Base-by-base conservation (phyloP, 2,888 invertebrate species). In the Nudaria mundana region DNA sequence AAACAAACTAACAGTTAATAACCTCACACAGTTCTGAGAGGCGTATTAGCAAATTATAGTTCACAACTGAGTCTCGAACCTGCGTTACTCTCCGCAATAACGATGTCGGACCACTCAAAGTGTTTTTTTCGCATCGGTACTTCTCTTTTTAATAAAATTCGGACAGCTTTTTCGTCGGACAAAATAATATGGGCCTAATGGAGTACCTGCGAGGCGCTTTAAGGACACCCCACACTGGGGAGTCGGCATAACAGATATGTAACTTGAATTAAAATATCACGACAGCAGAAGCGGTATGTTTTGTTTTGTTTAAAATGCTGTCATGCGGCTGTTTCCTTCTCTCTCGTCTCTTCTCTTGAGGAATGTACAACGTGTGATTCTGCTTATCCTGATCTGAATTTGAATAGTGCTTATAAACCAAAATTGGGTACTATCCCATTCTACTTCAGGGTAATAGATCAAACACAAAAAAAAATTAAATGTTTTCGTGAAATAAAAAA, bases 51-150 rank as follows among this genome's bases (percentile, higher is more conserved):
- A 57, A 58, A 58, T 58, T 58, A 61, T 54, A 58, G 58, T 48
- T 51, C 38, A 46, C 46, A 38, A 28, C 24, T 14, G 16, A 22
- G 30, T 5, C 33, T 30, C 37, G 15, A 41, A 37, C 50, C 40
- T 30, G 38, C 33, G 34, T 43, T 35, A 35, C 36, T 38, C 43
- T 50, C 42, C 31, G 42, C 24, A 48, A 51, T 56, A 55, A 55
- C 52, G 48, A 59, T 49, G 65, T 39, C 63, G 63, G 65, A 47
- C 45, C 44, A 44, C 40, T 63, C 65, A 62, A 63, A 64, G 57
- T 44, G 42, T 32, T 59, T 49, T 59, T 53, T 20, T 46, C 43
- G 36, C 24, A 28, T 6, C 33, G 31, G 41, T 40, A 40, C 51
- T 59, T 62, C 51, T 55, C 46, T 18, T 18, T 28, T 2, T 22